Base-by-base conservation (phyloP, 2,888 invertebrate genomes). In the Tigriopus californicus region DNA sequence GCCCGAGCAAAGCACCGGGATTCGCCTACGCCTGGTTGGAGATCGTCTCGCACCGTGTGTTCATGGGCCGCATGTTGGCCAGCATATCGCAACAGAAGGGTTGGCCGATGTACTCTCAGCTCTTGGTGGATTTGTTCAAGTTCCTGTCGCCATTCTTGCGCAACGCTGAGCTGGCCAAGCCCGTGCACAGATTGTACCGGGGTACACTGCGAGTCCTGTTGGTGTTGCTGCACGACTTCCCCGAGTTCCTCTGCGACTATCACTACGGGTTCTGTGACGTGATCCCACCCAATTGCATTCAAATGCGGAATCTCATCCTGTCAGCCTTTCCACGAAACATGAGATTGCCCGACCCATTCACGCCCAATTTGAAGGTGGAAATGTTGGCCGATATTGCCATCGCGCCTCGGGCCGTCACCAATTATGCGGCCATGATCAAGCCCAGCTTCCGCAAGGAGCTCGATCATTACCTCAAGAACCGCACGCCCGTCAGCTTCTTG, bases 21-120 rank as follows among this genome's bases (percentile, higher is more conserved):
- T 99, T 99, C 72, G 86, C 92, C 61, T 98, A 90, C 71, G 90
- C 97, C 1, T 99, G 99, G 98, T 75, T 99, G 61, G 98, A 99
- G 72, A 75, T 99, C 52, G 86, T 99, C 46, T 92, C 95, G 0
- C 97, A 99, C 72, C 80, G 97, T 59, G 85, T 90, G 1, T 97
- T 97, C 72, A 83, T 98, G 68, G 92, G 91, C 58, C 78, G 91
- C 59, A 87, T 97, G 74, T 76, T 97, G 33, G 90, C 90, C 0
- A 80, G 84, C 61, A 86, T 87, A 12, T 86, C 89, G 5, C 88
- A 90, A 68, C 90, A 94, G 70, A 90, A 91, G 76, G 79, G 62
- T 41, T 60, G 61, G 58, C 62, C 61, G 6, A 62, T 62, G 58
- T 53, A 25, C 61, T 12, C 56, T 6, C 55, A 49, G 20, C 76